Evolutionary conservation across 2,888 invertebrate species (phyloP), one percentile per base, ranked within the genome.

Genomic region (Enoplolaimus lenunculus): DNA sequence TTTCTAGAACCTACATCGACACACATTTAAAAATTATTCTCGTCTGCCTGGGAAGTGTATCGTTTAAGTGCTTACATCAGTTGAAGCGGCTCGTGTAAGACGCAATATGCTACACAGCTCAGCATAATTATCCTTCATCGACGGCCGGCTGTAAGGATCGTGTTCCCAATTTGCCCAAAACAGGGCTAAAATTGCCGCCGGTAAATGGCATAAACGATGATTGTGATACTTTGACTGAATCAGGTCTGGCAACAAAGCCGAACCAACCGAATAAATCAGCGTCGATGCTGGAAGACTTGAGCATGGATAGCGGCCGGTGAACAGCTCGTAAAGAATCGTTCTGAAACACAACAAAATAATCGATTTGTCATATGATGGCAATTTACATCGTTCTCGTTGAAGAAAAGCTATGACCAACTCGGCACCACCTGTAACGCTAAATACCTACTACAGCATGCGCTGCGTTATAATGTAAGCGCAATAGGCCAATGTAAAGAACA

Each of bases 161-260:
- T 75, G 75, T 1, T 77, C 74, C 81, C 82, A 82, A 73, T 81
- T 81, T 33, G 76, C 74, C 67, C 78, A 76, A n/a, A 81, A 79
- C 65, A 82, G 71, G 33, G 74, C 74, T 79, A 79, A 75, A 0
- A 77, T 73, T 16, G 31, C 70, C 31, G 34, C 68, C 68, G 57
- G 67, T 62, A 57, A 71, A 33, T 28, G n/a, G 45, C 45, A 45
- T 21, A 45, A 45, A 45, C 45, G 45, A 2, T 64, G 26, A 30
- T n/a, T 2, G 57, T 1, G 45, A 21, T 65, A 28, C 70, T 77
- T 77, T 30, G 81, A 74, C 57, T 77, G 74, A 60, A 75, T 75
- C 1, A 81, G 75, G 21, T 75, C 70, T 35, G 79, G 78, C 28
- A 76, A 76, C 29, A 75, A 68, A 1, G 78, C 78, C 1, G 67